A percentile compares a stretch with the other conserved stretches of the same genome.
phyloP scores from a whole-genome alignment of 2,113 vertebrate genomes.

The Montifringilla adamsi region DNA sequence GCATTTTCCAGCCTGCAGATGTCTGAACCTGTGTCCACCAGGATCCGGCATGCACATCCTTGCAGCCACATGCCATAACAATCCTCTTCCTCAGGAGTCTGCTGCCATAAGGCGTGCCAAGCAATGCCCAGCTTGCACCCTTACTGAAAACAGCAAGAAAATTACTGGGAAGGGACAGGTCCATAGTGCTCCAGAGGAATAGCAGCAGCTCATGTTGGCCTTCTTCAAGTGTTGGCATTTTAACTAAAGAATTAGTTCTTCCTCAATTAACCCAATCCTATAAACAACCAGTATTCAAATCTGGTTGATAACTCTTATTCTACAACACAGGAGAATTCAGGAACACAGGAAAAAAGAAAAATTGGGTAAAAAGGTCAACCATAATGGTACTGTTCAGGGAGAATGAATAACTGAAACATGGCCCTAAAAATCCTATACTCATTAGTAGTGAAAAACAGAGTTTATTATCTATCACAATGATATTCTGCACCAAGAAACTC shows the following conservation, averaged over 20 bases:
- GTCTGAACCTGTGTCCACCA: neutral
- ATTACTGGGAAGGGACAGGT: neutral
- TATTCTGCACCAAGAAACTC: neutral
- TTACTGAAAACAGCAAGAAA: neutral
- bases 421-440: neutral
- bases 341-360: neutral
- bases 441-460: neutral
- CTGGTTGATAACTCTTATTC: neutral
- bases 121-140: neutral
- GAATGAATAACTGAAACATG: neutral
- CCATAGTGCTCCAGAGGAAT: neutral
- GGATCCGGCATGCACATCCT: neutral
- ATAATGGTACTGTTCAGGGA: neutral
- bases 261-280: neutral
- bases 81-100: neutral
- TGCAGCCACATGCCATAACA: neutral
- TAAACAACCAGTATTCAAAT: neutral
- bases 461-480: neutral
- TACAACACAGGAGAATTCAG: neutral
- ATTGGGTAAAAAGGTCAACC: neutral
- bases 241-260: neutral
- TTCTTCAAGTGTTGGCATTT: neutral
- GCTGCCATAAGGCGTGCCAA: neutral
- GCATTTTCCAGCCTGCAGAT: neutral
- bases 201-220: neutral